phyloP scores from a whole-genome alignment of 2,888 invertebrate genomes.

The Drepanosiphum platanoidis region DNA sequence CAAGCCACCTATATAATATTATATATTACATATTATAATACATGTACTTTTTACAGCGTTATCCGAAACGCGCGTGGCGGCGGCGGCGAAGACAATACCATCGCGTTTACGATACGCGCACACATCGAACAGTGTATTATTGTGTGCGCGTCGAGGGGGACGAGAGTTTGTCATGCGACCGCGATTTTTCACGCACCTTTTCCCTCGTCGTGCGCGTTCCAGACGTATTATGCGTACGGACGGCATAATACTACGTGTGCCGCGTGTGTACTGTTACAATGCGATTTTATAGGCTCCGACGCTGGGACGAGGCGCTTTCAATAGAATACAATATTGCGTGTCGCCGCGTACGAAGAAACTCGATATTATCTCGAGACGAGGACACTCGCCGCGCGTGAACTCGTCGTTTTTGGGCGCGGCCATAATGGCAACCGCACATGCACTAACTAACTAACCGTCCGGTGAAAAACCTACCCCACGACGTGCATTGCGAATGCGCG shows the following conservation, averaged over 20 bases:
- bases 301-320: background rate
- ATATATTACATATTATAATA: background rate
- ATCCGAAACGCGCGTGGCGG: background rate
- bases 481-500: background rate
- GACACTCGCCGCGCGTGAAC: background rate
- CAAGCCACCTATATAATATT: too few species aligned
- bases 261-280: too few species aligned
- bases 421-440: background rate
- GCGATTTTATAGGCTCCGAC: background rate
- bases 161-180: background rate
- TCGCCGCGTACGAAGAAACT: background rate
- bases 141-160: background rate
- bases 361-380: background rate
- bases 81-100: too few species aligned
- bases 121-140: background rate
- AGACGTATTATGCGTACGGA: too few species aligned
- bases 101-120: too few species aligned
- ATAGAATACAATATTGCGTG: background rate
- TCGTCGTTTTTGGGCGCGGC: background rate
- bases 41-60: background rate
- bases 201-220: background rate
- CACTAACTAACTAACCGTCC: background rate
- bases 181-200: background rate
- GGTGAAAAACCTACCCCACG: background rate
- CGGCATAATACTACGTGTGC: background rate